Conservation (phyloP, 2,888 invertebrate genomes). For the Tortricodes alternella region DNA sequence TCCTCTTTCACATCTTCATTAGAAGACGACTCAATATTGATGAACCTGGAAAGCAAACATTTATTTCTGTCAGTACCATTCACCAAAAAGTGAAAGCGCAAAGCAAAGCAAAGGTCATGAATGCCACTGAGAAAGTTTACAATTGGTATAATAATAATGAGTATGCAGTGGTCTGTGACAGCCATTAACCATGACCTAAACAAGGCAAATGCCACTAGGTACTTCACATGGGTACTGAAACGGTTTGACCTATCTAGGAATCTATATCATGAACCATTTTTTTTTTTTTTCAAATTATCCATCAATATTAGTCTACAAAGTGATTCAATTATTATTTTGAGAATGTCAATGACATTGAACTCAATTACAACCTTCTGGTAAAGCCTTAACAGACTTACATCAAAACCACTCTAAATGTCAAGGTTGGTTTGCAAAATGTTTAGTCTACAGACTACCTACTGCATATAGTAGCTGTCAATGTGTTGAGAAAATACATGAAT, state of each 20-base stretch:
- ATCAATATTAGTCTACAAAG: neutral
- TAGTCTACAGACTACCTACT: neutral
- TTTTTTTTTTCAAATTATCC: too few relatives aligned
- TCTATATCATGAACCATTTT: too few relatives aligned
- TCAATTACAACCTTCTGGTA: conserved; percentile 10
- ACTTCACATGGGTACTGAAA: too few relatives aligned
- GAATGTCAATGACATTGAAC: conserved; percentile 21
- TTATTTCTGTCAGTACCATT: neutral
- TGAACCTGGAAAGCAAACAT: conserved; percentile 70
- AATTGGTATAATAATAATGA: conserved; percentile 5
- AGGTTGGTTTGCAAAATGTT: conserved; percentile 8
- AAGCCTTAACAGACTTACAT: conserved; percentile 5
- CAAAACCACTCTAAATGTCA: conserved; percentile 21
- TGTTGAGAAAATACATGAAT: neutral
- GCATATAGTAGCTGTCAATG: neutral
- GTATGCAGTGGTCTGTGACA: neutral
- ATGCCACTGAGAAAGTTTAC: conserved; percentile 7
- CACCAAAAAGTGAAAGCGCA: conserved; percentile 21
- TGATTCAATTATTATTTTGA: neutral
- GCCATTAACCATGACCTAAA: neutral
- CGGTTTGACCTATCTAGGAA: too few relatives aligned
- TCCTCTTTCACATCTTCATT: conserved; percentile 83
- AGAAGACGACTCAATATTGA: conserved; percentile 88
- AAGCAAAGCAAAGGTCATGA: neutral
- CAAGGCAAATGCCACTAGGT: too few relatives aligned